These are phyloP conservation scores for Epizoanthus scotinus DNA, from an alignment of 92 coral and sea anemone species.

Conservation along the genomic window DNA sequence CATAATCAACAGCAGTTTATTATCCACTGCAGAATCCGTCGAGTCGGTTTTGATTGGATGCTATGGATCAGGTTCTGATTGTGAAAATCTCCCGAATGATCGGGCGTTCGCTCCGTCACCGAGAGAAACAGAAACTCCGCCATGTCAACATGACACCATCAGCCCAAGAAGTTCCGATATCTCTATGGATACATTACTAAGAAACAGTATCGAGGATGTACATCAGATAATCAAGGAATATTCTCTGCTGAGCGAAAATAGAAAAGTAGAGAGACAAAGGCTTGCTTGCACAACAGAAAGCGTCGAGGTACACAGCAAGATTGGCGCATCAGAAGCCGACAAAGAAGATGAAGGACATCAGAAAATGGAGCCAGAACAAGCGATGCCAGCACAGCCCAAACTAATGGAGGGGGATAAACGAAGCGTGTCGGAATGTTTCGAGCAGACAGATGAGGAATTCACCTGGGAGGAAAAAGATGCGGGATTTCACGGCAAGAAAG, in stretches of 20 bases:
- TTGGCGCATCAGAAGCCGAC: too few species aligned
- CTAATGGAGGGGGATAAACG: too few species aligned
- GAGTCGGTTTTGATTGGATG: conserved; percentile 21
- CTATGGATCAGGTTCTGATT: neutral
- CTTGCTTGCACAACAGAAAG: too few species aligned
- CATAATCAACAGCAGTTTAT: neutral
- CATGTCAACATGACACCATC: neutral
- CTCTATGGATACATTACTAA: too few species aligned
- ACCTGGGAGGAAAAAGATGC: neutral
- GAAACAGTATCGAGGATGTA: neutral
- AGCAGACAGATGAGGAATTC: conserved; percentile 1
- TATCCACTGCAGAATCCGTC: neutral
- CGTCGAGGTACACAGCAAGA: too few species aligned
- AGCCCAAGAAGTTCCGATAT: neutral
- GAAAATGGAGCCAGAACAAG: neutral
- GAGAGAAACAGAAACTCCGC: neutral
- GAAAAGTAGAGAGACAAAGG: neutral
- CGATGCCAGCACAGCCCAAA: too few species aligned
- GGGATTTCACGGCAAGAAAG: neutral
- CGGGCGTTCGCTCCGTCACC: too few species aligned
- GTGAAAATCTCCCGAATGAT: neutral
- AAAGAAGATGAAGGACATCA: neutral
- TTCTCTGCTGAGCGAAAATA: too few species aligned
- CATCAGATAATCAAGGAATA: too few species aligned
- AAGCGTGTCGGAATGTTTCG: conserved; percentile 11